Conservation (phyloP, 2,797 vertebrate species). For the Benthosema pterotum region DNA sequence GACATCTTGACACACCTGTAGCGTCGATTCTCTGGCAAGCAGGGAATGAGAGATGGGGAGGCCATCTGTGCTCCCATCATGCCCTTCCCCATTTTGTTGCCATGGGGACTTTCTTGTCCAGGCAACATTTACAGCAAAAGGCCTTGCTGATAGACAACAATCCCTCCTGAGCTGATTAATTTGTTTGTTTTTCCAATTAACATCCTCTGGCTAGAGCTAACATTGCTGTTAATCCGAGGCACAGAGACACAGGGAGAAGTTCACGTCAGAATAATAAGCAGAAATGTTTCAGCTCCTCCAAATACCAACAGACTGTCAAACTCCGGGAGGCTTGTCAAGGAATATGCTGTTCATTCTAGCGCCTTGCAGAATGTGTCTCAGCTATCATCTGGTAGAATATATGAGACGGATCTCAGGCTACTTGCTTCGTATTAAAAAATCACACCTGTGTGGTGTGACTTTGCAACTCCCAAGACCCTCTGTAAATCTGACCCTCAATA, state of each 20-base stretch:
- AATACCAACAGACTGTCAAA: slow-evolving; percentile 11
- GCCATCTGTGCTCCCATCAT: slow-evolving; percentile 71
- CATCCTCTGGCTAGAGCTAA: slow-evolving; percentile 50
- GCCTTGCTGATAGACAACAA: slow-evolving; percentile 52
- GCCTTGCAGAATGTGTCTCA: slow-evolving; percentile 6
- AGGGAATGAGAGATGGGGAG: slow-evolving; percentile 35
- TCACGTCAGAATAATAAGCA: slow-evolving; percentile 50
- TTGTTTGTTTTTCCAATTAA: slow-evolving; percentile 76
- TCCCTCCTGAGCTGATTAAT: slow-evolving; percentile 72
- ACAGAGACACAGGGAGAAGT: slow-evolving; percentile 41
- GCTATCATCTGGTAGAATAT: slow-evolving; percentile 4
- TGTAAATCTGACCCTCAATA: too few species aligned
- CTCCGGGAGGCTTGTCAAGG: slow-evolving; percentile 13
- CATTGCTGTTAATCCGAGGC: slow-evolving; percentile 58
- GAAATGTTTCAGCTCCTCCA: slow-evolving; percentile 23
- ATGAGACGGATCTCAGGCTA: slow-evolving; percentile 18
- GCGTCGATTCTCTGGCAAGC: slow-evolving; percentile 65
- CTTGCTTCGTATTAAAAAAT: too few species aligned
- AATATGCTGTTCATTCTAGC: slow-evolving; percentile 10
- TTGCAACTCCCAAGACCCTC: too few species aligned
- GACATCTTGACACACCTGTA: slow-evolving; percentile 81
- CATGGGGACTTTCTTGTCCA: slow-evolving; percentile 67
- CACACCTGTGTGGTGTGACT: too few species aligned
- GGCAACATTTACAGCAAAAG: slow-evolving; percentile 59
- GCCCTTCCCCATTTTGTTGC: slow-evolving; percentile 64